Evolutionary conservation across 2,113 vertebrate species (phyloP), one percentile per base, ranked within the genome.

Genomic region (Chitala chitala): DNA sequence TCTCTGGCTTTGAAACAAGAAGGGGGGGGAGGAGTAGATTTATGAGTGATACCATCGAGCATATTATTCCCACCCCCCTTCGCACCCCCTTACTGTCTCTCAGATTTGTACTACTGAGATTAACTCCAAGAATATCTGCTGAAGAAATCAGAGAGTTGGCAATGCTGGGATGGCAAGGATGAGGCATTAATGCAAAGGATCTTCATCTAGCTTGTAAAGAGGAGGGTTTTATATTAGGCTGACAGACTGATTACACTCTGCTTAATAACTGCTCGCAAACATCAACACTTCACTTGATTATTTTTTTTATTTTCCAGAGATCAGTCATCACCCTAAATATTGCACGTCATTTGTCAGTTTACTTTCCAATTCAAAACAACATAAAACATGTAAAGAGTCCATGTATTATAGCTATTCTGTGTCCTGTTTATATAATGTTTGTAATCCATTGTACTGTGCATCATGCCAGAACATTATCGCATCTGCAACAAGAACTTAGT

Each of bases 1-100:
- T 70, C 6, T 72, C 13, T 54, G 33, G 59, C 44, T 64, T 53
- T 54, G 22, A 33, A 70, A 69, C 26, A n/a, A 44, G 54, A 64
- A 56, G 38, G 40, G 55, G 40, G 54, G n/a, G n/a, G n/a, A n/a
- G n/a, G n/a, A n/a, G n/a, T n/a, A n/a, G n/a, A n/a, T 44, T 70
- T 55, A 20, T n/a, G 12, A 13, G 51, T 59, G 40, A 59, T 71
- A n/a, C 44, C 44, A 24, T 64, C 22, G 13, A 29, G n/a, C 4
- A 9, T 44, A 1, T 42, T 31, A 38, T 48, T 48, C 46, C 20
- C 9, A 40, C 40, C 33, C 26, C 9, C 26, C 40, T 17, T 33
- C 46, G 22, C 69, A 36, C 36, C 26, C 20, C 29, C 12, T 17
- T 29, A 12, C 12, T 48, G 13, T 38, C 15, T 55, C 51, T 71